Conservation (phyloP, 2,113 vertebrate genomes). For the Ivindomyrus marchei region DNA sequence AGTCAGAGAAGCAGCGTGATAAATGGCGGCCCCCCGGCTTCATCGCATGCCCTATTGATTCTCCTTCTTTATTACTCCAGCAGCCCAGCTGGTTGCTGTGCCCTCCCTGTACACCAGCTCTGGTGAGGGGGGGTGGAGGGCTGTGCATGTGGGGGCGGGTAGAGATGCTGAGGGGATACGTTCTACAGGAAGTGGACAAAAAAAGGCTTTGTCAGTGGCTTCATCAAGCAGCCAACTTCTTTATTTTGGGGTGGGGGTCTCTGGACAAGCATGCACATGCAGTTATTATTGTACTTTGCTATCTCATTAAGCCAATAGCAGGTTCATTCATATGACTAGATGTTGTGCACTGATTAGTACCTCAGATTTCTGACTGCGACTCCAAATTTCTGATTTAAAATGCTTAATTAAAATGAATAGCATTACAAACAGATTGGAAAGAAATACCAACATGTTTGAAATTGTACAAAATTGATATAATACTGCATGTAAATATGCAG, state of each 20-base stretch:
- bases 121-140: slow-evolving; percentile 40
- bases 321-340: background rate
- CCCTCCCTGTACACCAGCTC: slow-evolving; percentile 73
- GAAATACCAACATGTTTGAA: background rate
- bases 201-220: slow-evolving; percentile 39
- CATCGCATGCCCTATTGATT: slow-evolving; percentile 99
- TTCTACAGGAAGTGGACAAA: slow-evolving; percentile 72
- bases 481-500: background rate
- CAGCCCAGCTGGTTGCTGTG: slow-evolving; percentile 99
- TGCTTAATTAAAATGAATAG: background rate
- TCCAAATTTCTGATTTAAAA: background rate
- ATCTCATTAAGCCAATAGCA: background rate
- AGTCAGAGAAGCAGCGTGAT: slow-evolving; percentile 99
- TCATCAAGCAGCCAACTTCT: slow-evolving; percentile 21
- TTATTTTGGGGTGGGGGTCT: slow-evolving; percentile 29
- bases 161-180: slow-evolving; percentile 52
- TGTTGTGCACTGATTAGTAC: background rate
- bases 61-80: slow-evolving; percentile 99
- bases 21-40: slow-evolving; percentile 99
- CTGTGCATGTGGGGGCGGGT: slow-evolving; percentile 71
- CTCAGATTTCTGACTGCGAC: background rate
- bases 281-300: background rate
- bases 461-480: background rate
- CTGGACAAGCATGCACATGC: background rate
- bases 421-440: background rate